Conservation (phyloP, 2,113 vertebrate genomes). For the Thamnaconus septentrionalis region DNA sequence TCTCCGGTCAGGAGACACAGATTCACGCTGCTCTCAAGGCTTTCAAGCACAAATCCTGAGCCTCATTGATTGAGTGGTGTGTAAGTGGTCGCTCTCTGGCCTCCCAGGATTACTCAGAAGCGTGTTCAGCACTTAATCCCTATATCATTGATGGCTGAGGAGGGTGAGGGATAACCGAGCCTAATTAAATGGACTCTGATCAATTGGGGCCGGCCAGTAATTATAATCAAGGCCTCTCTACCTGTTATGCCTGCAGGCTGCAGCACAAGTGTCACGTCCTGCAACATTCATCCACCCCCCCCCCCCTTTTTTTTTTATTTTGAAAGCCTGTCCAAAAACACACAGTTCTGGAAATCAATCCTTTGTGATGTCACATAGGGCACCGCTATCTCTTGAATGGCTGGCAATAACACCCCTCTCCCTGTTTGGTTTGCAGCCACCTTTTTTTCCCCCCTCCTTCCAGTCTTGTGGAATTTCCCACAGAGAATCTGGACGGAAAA, state of each 20-base stretch:
- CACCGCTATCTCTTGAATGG: too few relatives aligned
- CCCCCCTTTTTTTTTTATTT: not conserved
- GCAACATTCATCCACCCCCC: conserved; percentile 24
- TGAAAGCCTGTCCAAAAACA: too few relatives aligned
- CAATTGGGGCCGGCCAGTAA: conserved; percentile 50
- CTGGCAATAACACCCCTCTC: too few relatives aligned
- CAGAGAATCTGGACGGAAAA: too few relatives aligned
- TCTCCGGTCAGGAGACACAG: conserved; percentile 42
- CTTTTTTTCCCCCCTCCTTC: too few relatives aligned
- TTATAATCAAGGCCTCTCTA: not conserved
- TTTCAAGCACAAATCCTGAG: conserved; percentile 63
- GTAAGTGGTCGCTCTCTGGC: conserved; percentile 60
- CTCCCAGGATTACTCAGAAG: conserved; percentile 63
- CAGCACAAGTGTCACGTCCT: conserved; percentile 25
- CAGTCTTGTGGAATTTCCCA: too few relatives aligned
- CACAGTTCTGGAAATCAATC: too few relatives aligned
- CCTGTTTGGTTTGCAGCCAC: too few relatives aligned
- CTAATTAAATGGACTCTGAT: conserved; percentile 74
- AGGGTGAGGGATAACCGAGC: conserved; percentile 46
- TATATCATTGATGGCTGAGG: conserved; percentile 53
- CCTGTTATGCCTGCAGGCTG: conserved; percentile 14
- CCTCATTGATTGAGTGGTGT: conserved; percentile 69
- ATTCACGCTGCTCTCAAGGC: conserved; percentile 43
- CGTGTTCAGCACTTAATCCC: conserved; percentile 71
- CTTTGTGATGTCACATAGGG: too few relatives aligned